Percentiles rank a stretch among this genome's conserved stretches.
Conservation (phyloP, 2,888 invertebrate genomes). For the Lasioglossum vierecki region DNA sequence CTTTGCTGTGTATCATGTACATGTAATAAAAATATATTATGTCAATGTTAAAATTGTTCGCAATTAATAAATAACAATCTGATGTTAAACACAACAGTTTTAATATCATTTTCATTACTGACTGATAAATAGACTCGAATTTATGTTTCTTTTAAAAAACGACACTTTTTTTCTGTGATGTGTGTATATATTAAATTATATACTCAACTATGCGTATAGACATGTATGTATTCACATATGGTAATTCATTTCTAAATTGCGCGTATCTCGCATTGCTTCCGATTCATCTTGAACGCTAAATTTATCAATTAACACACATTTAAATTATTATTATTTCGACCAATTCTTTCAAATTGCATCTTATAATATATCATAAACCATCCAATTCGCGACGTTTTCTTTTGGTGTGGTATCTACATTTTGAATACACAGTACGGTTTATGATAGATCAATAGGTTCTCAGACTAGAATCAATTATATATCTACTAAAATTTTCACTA, state of each 20-base stretch:
- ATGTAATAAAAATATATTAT: slow-evolving; percentile 66
- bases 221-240: slow-evolving; percentile 24
- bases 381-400: not conserved
- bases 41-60: slow-evolving; percentile 62
- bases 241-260: slow-evolving; percentile 47
- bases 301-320: slow-evolving; percentile 55
- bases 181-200: slow-evolving; percentile 46
- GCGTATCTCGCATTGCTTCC: slow-evolving; percentile 35
- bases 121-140: slow-evolving; percentile 47
- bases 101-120: slow-evolving; percentile 50
- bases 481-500: slow-evolving; percentile 43
- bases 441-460: slow-evolving; percentile 63
- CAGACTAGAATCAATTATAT: slow-evolving; percentile 68
- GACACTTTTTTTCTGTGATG: slow-evolving; percentile 28
- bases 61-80: slow-evolving; percentile 64
- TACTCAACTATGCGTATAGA: slow-evolving; percentile 41
- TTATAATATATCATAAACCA: slow-evolving; percentile 40
- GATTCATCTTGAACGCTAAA: slow-evolving; percentile 57
- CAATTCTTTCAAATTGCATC: slow-evolving; percentile 52
- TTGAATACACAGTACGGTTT: slow-evolving; percentile 48
- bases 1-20: slow-evolving; percentile 51
- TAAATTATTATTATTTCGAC: slow-evolving; percentile 53
- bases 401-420: slow-evolving; percentile 36
- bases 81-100: slow-evolving; percentile 57
- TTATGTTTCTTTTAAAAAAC: slow-evolving; percentile 28